Evolutionary conservation across 2,797 vertebrate genomes (phyloP).

Genomic region (Ceryle rudis): DNA sequence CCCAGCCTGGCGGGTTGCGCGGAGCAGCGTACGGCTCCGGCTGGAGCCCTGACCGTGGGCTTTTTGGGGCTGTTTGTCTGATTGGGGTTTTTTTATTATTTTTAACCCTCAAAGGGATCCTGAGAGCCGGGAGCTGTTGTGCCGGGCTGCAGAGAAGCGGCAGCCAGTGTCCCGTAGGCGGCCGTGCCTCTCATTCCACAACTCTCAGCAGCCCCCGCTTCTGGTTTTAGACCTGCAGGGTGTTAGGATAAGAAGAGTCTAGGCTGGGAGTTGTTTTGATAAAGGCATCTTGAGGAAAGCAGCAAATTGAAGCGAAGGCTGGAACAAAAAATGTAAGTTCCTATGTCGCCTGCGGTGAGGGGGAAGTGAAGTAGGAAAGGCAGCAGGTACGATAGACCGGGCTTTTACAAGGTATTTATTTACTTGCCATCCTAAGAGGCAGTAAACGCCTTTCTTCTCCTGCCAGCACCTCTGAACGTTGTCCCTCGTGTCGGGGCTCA

Average conservation of each 20-base stretch:
- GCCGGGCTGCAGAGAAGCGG: no score
- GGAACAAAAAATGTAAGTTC: background rate
- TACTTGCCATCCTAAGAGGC: background rate
- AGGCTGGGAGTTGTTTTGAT: background rate
- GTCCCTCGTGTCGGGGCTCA: background rate
- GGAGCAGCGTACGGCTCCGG: no score
- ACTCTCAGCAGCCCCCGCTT: rapidly evolving
- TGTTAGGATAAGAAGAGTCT: no score
- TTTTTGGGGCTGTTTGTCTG: rapidly evolving
- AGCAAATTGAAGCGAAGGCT: background rate
- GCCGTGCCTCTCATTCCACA: background rate
- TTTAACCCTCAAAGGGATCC: no score
- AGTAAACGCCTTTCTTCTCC: rapidly evolving
- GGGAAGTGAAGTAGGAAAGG: background rate
- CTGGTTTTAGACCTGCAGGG: background rate
- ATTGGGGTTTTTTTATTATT: no score
- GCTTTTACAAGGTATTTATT: background rate
- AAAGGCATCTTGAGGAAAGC: background rate
- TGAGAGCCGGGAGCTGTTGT: background rate
- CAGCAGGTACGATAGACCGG: background rate
- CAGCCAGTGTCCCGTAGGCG: rapidly evolving
- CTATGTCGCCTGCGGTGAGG: background rate
- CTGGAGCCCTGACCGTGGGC: rapidly evolving
- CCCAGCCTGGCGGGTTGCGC: background rate
- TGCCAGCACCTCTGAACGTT: background rate